These are phyloP conservation scores for Cnemophilus loriae DNA, from an alignment of 2,113 vertebrate species.

Conservation along the genomic window DNA sequence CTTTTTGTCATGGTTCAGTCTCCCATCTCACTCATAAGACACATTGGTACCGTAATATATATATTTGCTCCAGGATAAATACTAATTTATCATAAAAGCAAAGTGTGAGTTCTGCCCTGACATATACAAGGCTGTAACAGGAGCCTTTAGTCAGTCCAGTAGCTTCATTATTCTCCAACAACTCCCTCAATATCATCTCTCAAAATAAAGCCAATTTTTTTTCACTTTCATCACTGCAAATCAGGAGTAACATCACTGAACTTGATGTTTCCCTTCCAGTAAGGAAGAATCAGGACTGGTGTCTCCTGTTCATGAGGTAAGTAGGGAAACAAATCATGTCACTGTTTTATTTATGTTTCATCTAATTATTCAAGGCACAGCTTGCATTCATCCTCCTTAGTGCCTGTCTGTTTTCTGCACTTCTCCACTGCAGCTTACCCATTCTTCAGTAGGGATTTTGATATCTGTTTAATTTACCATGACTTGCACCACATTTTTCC, in stretches of 20 bases:
- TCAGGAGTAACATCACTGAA: background rate
- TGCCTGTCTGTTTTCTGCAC: background rate
- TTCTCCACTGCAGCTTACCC: background rate
- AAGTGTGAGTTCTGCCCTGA: background rate
- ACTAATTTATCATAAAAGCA: background rate
- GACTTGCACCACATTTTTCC: background rate
- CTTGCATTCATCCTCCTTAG: background rate
- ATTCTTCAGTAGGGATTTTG: background rate
- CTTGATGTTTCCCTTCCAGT: background rate
- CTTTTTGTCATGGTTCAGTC: background rate
- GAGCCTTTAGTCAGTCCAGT: background rate
- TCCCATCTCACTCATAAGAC: background rate
- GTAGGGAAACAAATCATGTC: slow-evolving; percentile 10
- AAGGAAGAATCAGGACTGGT: background rate
- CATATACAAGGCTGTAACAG: background rate
- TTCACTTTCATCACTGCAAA: background rate
- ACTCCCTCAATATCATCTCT: background rate
- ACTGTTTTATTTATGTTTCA: slow-evolving; percentile 33
- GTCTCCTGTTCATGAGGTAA: background rate
- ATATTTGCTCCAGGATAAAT: background rate
- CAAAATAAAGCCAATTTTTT: background rate
- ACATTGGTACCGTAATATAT: background rate
- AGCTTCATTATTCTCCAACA: background rate
- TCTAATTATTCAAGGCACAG: slow-evolving; percentile 4
- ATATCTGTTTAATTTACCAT: background rate